Percentiles rank a stretch among this genome's conserved stretches.
Conservation (phyloP, 1,140 invertebrate species). For the Amyelois transitella region DNA sequence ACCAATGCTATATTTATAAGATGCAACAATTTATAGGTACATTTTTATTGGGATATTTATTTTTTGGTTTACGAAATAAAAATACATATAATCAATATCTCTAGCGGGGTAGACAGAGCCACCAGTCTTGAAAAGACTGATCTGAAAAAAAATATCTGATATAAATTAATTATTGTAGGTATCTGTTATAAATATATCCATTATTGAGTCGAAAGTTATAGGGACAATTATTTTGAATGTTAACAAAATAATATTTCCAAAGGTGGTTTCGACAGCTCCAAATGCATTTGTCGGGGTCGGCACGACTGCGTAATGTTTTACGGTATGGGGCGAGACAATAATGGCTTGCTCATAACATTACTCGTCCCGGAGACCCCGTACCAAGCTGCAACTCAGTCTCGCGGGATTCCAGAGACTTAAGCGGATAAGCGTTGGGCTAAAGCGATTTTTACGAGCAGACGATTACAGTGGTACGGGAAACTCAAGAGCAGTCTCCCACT, state of each 20-base stretch:
- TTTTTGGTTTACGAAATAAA: neutral
- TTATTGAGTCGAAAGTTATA: neutral
- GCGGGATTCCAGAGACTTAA: conserved; percentile 28
- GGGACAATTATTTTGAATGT: neutral
- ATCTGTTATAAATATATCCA: neutral
- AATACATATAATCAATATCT: no score
- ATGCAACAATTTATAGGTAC: no score
- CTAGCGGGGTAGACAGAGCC: no score
- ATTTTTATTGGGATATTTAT: no score
- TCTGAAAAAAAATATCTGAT: neutral
- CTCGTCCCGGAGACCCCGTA: conserved; percentile 62
- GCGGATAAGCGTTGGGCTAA: conserved; percentile 4
- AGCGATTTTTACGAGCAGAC: conserved; percentile 17
- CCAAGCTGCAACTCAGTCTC: conserved; percentile 42
- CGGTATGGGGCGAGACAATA: conserved; percentile 73
- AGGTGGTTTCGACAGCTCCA: conserved; percentile 48
- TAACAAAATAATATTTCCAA: neutral
- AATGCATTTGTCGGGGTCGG: conserved; percentile 43
- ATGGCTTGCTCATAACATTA: conserved; percentile 74
- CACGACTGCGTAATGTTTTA: conserved; percentile 71
- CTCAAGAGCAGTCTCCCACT: conserved; percentile 39
- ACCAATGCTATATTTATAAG: no score
- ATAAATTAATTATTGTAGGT: neutral
- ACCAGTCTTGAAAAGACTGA: no score
- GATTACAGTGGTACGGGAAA: conserved; percentile 35